A percentile compares a stretch with the other conserved stretches of the same genome.
These are phyloP conservation scores for Drosophila tripunctata DNA, from an alignment of 2,888 invertebrate species.

Conservation along the genomic window DNA sequence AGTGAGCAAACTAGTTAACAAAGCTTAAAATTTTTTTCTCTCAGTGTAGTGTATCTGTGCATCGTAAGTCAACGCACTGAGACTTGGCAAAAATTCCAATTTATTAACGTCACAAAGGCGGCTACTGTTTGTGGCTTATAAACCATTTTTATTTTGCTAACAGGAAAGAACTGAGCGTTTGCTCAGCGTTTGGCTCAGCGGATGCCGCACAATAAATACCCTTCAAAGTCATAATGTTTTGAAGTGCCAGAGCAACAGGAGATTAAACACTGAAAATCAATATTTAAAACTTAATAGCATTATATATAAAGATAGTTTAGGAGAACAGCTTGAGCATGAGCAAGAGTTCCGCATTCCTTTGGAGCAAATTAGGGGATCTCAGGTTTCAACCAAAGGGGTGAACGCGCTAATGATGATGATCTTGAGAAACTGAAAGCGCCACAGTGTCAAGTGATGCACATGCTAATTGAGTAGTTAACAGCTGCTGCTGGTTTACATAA, in stretches of 20 bases:
- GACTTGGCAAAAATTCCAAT: not conserved
- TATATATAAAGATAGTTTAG: not conserved
- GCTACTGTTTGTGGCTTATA: constrained; percentile 1
- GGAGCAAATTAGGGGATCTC: constrained; percentile 13
- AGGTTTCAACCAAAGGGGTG: constrained; percentile 22
- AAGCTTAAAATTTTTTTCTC: not conserved
- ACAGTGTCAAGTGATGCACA: constrained; percentile 7
- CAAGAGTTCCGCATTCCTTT: constrained; percentile 4
- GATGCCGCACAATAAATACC: constrained; percentile 1
- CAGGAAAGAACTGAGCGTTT: not conserved
- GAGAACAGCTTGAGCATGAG: not conserved
- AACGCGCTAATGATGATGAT: constrained; percentile 5
- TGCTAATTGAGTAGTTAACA: constrained; percentile 17
- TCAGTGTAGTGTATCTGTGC: too few species aligned
- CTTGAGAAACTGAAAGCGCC: constrained; percentile 3
- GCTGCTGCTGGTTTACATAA: constrained; percentile 4
- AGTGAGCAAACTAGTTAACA: too few species aligned
- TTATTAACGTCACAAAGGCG: not conserved
- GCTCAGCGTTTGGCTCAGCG: too few species aligned
- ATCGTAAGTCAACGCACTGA: not conserved
- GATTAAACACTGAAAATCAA: not conserved
- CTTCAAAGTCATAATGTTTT: not conserved
- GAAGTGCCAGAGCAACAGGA: not conserved
- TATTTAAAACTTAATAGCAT: too few species aligned
- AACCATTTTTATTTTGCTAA: not conserved